phyloP scores from a whole-genome alignment of 2,113 vertebrate genomes.

The Dasyprocta punctata region DNA sequence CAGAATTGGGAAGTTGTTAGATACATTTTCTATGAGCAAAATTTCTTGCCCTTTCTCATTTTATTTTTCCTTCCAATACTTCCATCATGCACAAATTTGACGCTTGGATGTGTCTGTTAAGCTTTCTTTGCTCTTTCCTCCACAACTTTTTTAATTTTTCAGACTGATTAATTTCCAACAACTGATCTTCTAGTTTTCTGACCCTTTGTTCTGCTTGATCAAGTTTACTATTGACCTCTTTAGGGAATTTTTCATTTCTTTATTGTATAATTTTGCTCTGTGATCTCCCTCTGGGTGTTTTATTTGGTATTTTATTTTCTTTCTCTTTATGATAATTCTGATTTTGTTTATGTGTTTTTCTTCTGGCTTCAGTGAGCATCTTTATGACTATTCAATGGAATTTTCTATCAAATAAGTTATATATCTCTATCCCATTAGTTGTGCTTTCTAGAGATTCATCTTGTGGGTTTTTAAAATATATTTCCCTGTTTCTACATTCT shows the following conservation, averaged over 20 bases:
- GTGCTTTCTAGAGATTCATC: neutral
- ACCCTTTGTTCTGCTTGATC: neutral
- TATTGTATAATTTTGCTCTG: neutral
- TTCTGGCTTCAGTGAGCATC: neutral
- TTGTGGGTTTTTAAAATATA: neutral
- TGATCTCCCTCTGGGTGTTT: neutral
- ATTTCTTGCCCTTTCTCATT: neutral
- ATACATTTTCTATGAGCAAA: neutral
- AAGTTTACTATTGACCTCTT: neutral
- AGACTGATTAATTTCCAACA: neutral
- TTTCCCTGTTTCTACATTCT: neutral
- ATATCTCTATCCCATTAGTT: neutral
- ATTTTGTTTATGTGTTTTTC: neutral
- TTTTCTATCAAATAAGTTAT: neutral
- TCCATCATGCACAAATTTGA: neutral
- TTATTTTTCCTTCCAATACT: neutral
- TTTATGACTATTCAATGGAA: neutral
- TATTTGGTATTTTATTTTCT: neutral
- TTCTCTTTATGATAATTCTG: neutral
- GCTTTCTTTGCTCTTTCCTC: neutral
- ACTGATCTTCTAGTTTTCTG: neutral
- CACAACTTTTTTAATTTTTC: neutral
- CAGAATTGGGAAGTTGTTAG: neutral
- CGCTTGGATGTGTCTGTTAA: no score
- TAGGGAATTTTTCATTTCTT: neutral